Conservation (phyloP, 2,113 vertebrate species). For the Brachirus orientalis region DNA sequence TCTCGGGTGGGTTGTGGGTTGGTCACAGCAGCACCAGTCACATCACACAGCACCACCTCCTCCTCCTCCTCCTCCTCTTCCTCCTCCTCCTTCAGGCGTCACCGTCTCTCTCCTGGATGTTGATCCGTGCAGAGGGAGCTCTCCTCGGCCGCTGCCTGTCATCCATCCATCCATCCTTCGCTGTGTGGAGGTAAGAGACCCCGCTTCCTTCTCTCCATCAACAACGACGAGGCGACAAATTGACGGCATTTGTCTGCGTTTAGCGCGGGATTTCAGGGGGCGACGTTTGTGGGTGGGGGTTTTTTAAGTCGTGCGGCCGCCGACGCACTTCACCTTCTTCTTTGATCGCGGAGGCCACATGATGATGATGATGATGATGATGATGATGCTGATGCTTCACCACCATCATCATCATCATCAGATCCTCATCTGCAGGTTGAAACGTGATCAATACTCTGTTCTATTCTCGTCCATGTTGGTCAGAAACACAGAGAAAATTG, state of each 20-base stretch:
- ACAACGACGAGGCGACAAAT: background rate
- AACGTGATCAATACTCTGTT: background rate
- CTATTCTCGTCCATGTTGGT: background rate
- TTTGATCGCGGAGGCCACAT: background rate
- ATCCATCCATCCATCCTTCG: background rate
- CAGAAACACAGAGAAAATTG: too few species aligned
- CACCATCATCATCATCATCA: background rate
- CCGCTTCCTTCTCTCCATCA: slow-evolving; percentile 11
- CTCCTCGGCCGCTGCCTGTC: background rate
- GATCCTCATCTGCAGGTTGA: background rate
- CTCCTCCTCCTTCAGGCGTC: slow-evolving; percentile 7
- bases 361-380: background rate
- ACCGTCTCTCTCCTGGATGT: background rate
- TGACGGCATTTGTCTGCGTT: background rate
- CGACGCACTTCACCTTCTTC: slow-evolving; percentile 40
- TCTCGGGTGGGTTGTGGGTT: background rate
- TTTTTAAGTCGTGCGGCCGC: slow-evolving; percentile 16
- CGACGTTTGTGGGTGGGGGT: too few species aligned
- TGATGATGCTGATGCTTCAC: background rate
- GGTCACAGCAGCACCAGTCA: background rate
- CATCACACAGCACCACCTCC: slow-evolving; percentile 19
- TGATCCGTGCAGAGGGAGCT: background rate
- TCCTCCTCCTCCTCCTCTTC: slow-evolving; percentile 24
- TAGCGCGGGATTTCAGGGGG: background rate
- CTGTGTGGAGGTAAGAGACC: background rate